Evolutionary conservation across 2,113 vertebrate genomes (phyloP).

Genomic region (Spea multiplicata): DNA sequence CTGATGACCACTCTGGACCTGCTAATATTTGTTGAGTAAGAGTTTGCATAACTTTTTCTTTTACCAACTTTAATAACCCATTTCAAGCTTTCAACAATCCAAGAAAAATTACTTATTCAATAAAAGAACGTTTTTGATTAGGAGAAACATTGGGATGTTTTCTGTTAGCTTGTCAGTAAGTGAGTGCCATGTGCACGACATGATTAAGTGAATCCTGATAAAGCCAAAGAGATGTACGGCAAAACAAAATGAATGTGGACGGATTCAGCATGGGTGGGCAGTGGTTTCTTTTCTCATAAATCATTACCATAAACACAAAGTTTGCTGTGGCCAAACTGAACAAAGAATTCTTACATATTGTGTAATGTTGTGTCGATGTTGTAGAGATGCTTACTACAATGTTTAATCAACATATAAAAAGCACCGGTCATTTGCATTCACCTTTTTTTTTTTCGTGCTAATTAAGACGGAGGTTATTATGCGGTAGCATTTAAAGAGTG

Average conservation of each 20-base stretch:
- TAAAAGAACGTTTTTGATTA: no score
- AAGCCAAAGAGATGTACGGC: constrained; percentile 60
- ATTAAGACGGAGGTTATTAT: constrained; percentile 28
- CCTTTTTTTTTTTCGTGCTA: constrained; percentile 15
- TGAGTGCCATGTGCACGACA: constrained; percentile 59
- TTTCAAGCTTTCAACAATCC: constrained; percentile 82
- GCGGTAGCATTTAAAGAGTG: neutral
- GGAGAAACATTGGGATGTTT: neutral
- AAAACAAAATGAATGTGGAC: constrained; percentile 54
- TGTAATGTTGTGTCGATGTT: neutral
- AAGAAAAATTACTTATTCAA: constrained; percentile 49
- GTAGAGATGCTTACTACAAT: neutral
- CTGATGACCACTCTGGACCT: no score
- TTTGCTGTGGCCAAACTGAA: neutral
- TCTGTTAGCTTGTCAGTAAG: constrained; percentile 60
- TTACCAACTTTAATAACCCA: constrained; percentile 47
- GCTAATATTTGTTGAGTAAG: no score
- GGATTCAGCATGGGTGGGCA: constrained; percentile 56
- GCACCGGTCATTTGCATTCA: neutral
- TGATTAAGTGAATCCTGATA: constrained; percentile 66
- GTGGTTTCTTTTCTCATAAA: constrained; percentile 20
- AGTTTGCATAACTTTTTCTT: no score
- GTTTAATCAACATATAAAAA: constrained; percentile 20
- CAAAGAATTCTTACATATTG: constrained; percentile 8
- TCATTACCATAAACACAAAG: neutral